Evolutionary conservation across 2,113 vertebrate species (phyloP), one percentile per base, ranked within the genome.

Genomic region (Engystomops pustulosus): DNA sequence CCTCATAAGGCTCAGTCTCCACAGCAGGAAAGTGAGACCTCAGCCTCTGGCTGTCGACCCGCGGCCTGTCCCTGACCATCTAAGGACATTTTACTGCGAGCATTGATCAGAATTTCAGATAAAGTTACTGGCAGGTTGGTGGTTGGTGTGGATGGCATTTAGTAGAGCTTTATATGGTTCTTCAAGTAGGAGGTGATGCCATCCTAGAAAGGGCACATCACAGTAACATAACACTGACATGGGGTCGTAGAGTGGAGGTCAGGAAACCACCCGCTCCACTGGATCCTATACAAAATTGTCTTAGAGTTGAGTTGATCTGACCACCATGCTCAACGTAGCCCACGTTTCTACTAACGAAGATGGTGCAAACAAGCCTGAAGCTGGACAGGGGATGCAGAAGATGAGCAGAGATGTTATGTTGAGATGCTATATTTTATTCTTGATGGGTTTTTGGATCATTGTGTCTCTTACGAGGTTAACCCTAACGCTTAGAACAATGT

Each of bases 151-250:
- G 38, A 23, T 27, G 38, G 70, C 41, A 72, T 72, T 72, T 15
- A 72, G 7, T 32, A 65, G 60, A 65, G 30, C 60, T 65, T 65
- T 65, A 32, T 65, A 65, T 72, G 70, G 70, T 72, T 10, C 70
- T n/a, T 45, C 11, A 12, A 71, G 36, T 11, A 44, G 4, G 38
- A 4, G 38, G n/a, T n/a, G n/a, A 72, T 65, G 23, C 41, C 44
- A 45, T 20, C n/a, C 2, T n/a, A 72, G 70, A 45, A 11, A 17
- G 23, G 70, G 47, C 27, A 65, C 70, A 47, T 23, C 41, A 6
- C 20, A 27, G 70, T 72, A 45, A 72, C 9, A 2, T 17, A 47
- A 72, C 25, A 45, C 41, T 72, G 68, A 25, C 20, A 11, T 2
- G 11, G 23, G 25, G 36, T 34, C 3, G 45, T 72, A 8, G 44